Evolutionary conservation across 2,888 invertebrate genomes (phyloP), one percentile per base, ranked within the genome.

Genomic region (Camponotus fellah): DNA sequence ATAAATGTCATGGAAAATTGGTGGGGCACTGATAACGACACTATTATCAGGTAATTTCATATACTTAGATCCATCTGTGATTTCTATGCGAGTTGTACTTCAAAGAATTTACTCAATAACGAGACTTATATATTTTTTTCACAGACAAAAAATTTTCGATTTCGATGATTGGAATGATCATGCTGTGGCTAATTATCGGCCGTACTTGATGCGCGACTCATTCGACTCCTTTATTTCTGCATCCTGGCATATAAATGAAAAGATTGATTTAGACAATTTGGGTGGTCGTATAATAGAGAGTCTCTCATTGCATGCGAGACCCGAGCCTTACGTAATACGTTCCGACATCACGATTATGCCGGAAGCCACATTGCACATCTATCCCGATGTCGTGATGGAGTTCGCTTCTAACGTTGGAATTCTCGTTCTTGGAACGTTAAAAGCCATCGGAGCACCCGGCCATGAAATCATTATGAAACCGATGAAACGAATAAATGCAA

Each of bases 151-250:
- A 93, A 99, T 99, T 92, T 99, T 99, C 94, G 99, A 99, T 95
- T 99, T 99, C 95, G 99, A 99, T 94, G 99, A 99, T 94, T 99
- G 99, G 99, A 99, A 99, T 94, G 98, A 99, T 95, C 99, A 98
- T 94, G 99, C 99, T 0, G 97, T 99, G 75, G 99, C 99, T 0
- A 96, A 97, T 17, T 99, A 97, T 94, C 96, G 97, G 79, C 99
- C 99, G 0, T 99, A 97, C 94, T 96, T 99, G 82, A 96, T 97
- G 0, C 97, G 97, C 93, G 97, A 98, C 88, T 96, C 96, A 71
- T 96, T 98, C 91, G 97, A 97, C 87, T 96, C 97, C 0, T 98
- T 97, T 90, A 95, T 97, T 43, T 98, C 98, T 0, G 96, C 97
- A 0, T 96, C 97, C 0, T 97, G 96, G 93, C 96, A 96, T 95